Base-by-base conservation (phyloP, 1,140 invertebrate species). In the Panagrolaimus sp. region DNA sequence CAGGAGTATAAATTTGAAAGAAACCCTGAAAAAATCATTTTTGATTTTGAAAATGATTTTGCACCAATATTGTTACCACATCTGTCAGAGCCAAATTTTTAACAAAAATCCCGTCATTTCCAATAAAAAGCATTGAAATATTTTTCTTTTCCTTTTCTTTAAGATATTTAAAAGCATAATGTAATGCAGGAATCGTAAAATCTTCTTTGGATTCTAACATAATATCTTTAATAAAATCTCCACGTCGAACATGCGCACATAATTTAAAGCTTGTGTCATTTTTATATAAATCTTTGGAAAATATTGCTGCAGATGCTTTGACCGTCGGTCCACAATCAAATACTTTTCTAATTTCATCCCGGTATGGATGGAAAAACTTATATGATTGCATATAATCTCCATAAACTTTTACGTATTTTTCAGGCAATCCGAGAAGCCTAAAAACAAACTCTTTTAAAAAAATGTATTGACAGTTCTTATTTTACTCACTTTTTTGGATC, bases 351-450 rank as follows among this genome's bases (percentile, higher is more conserved):
- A 57, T 57, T 57, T 57, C 51, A 57, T 57, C 51, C n/a, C 51
- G 20, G 51, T 57, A 57, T 57, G 51, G 51, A 57, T 57, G 51
- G n/a, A 57, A 57, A 8, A 57, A 57, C 5, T 57, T 57, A 27
- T 57, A 57, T 1, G 51, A 57, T 57, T 57, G 51, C 51, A 57
- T n/a, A 27, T 57, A 57, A 16, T 57, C 51, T 25, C 51, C 51
- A 27, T 11, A 20, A 13, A 57, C 5, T 57, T 57, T 57, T 20
- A 57, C 13, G n/a, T 57, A 57, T 16, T 57, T 57, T 20, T 57
- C 51, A 20, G 20, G 20, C 13, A 57, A 27, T 11, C 51, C 51
- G 4, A 57, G 20, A 25, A 57, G 27, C n/a, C 51, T 57, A 27
- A 4, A 57, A 57, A 20, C 2, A 38, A 38, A 7, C 2, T 38